phyloP scores from a whole-genome alignment of 1,140 invertebrate species.

The Uloborus diversus region DNA sequence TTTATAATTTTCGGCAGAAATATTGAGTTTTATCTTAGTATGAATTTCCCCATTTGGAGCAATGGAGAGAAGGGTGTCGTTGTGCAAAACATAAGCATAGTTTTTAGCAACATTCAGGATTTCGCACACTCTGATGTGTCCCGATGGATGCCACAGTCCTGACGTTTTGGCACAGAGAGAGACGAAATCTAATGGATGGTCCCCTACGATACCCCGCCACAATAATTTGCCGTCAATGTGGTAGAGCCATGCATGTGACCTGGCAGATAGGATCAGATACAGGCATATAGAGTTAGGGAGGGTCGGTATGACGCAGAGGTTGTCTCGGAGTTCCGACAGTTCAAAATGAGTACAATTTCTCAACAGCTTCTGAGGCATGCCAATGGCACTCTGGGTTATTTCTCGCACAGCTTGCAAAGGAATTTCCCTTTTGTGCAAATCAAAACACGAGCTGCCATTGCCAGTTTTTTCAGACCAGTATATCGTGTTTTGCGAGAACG shows the following conservation, averaged over 20 bases:
- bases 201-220: slow-evolving; percentile 33
- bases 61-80: slow-evolving; percentile 9
- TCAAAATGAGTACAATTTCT: slow-evolving; percentile 38
- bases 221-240: slow-evolving; percentile 39
- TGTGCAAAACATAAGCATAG: slow-evolving; percentile 37
- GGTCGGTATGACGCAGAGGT: slow-evolving; percentile 33
- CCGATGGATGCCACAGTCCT: slow-evolving; percentile 25
- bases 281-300: slow-evolving; percentile 35
- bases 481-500: slow-evolving; percentile 33
- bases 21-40: slow-evolving; percentile 3
- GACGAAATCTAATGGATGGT: slow-evolving; percentile 35
- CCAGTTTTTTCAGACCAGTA: slow-evolving; percentile 34
- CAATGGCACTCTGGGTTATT: slow-evolving; percentile 47
- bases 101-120: slow-evolving; percentile 30
- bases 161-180: slow-evolving; percentile 38
- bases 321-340: slow-evolving; percentile 32
- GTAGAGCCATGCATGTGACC: slow-evolving; percentile 42
- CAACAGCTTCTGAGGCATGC: slow-evolving; percentile 37
- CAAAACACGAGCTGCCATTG: neutral
- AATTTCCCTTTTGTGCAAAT: slow-evolving; percentile 31
- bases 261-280: slow-evolving; percentile 35
- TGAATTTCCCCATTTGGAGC: slow-evolving; percentile 39
- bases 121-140: slow-evolving; percentile 25
- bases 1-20: neutral
- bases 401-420: slow-evolving; percentile 32